phyloP scores from a whole-genome alignment of 2,113 vertebrate genomes.

The Petrocephalus zakoni region DNA sequence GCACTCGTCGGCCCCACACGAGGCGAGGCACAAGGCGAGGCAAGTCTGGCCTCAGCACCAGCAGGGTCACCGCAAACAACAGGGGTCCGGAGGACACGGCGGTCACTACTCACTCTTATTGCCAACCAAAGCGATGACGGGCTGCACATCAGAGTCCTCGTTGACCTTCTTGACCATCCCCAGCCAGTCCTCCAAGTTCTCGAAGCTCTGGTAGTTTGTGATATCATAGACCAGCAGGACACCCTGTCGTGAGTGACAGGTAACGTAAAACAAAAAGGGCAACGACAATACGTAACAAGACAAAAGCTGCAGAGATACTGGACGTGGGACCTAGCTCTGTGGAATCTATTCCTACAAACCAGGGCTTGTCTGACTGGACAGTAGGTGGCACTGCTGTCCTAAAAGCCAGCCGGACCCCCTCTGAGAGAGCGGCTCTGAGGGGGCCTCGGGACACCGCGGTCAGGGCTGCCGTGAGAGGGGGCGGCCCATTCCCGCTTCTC shows the following conservation, averaged over 20 bases:
- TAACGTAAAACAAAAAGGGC: conserved; percentile 16
- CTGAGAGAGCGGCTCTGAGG: neutral
- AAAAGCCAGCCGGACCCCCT: neutral
- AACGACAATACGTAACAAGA: neutral
- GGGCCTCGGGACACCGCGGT: neutral
- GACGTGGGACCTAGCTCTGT: too few relatives aligned
- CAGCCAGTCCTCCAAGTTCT: conserved; percentile 97
- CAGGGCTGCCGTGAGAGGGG: neutral
- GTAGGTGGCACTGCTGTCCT: conserved; percentile 25
- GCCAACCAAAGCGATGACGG: conserved; percentile 84
- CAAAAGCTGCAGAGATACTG: conserved; percentile 19
- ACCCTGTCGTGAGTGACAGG: conserved; percentile 64
- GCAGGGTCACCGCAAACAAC: neutral
- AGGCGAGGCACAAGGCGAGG: neutral
- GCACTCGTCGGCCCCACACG: neutral
- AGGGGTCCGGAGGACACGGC: neutral
- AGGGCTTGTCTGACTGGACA: neutral
- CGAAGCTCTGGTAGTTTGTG: conserved; percentile 96
- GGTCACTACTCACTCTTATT: conserved; percentile 89
- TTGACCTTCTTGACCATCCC: conserved; percentile 86
- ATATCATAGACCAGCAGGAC: conserved; percentile 97
- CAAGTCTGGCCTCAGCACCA: neutral
- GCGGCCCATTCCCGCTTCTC: neutral
- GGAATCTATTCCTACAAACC: neutral
- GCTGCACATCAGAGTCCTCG: conserved; percentile 83